Conservation (phyloP, 2,888 invertebrate species). For the Cosmopolites sordidus region DNA sequence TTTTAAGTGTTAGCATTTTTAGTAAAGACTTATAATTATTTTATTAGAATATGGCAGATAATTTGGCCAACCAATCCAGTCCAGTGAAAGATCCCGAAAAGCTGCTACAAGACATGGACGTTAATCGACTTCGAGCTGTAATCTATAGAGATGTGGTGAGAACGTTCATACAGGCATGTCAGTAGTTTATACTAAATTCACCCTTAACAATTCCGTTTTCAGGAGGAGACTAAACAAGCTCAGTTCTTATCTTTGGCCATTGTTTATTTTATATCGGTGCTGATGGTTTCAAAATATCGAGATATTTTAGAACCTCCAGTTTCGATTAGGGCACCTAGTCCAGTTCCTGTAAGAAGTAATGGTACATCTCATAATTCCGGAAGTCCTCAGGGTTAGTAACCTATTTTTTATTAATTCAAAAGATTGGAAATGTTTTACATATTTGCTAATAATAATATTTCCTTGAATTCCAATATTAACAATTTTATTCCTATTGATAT, state of each 20-base stretch:
- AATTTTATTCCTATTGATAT: too few species aligned
- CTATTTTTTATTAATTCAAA: too few species aligned
- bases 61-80: constrained; percentile 79
- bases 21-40: too few species aligned
- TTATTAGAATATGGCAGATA: constrained; percentile 80
- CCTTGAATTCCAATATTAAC: too few species aligned
- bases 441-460: too few species aligned
- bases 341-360: constrained; percentile 54
- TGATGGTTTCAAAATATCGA: constrained; percentile 99
- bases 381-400: constrained; percentile 56
- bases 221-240: constrained; percentile 99
- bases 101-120: constrained; percentile 97
- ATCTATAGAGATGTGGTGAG: constrained; percentile 99
- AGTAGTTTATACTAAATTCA: constrained; percentile 30
- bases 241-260: constrained; percentile 98
- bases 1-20: too few species aligned
- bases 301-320: constrained; percentile 96
- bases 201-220: constrained; percentile 44
- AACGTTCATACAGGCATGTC: constrained; percentile 46
- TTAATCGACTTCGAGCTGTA: constrained; percentile 93
- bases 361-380: constrained; percentile 54
- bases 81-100: constrained; percentile 95
- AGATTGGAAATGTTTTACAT: too few species aligned
- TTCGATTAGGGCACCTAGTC: constrained; percentile 63
- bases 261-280: constrained; percentile 98